These are phyloP conservation scores for Tigriopus japonicus DNA, from an alignment of 1,140 invertebrate genomes.

Conservation along the genomic window DNA sequence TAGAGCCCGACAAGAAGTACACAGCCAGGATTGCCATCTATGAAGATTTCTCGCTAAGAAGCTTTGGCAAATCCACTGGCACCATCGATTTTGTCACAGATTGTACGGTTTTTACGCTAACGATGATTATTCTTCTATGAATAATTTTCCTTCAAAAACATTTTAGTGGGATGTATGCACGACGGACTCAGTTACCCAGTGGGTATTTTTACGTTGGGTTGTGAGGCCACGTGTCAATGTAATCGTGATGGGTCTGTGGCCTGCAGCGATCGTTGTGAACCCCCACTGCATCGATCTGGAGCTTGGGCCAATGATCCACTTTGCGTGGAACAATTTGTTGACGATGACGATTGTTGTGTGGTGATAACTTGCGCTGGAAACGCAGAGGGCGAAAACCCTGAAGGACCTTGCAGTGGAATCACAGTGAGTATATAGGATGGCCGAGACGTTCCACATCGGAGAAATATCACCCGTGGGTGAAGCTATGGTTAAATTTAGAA, in stretches of 20 bases:
- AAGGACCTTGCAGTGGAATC: conserved; percentile 16
- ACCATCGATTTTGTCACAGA: not conserved
- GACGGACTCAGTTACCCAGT: conserved; percentile 22
- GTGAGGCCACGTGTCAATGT: conserved; percentile 20
- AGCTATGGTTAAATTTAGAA: too few species aligned
- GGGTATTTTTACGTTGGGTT: conserved; percentile 20
- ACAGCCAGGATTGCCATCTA: conserved; percentile 5
- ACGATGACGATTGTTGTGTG: conserved; percentile 56
- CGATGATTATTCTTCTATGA: not conserved
- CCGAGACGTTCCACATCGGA: too few species aligned
- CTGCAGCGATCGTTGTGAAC: conserved; percentile 17
- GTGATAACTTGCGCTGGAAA: conserved; percentile 36
- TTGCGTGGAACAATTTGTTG: conserved; percentile 43
- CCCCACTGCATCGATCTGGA: conserved; percentile 18
- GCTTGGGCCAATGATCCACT: conserved; percentile 41
- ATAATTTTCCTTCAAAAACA: not conserved
- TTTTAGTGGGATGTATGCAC: conserved; percentile 24
- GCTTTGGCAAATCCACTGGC: conserved; percentile 3
- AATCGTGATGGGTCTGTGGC: conserved; percentile 16
- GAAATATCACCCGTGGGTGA: too few species aligned
- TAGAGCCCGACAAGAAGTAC: not conserved
- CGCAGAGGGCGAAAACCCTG: conserved; percentile 6
- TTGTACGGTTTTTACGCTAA: not conserved
- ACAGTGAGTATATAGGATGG: conserved; percentile 9
- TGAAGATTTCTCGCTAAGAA: not conserved